Base-by-base conservation (phyloP, 2,888 invertebrate species). In the Melangyna quadrimaculata region DNA sequence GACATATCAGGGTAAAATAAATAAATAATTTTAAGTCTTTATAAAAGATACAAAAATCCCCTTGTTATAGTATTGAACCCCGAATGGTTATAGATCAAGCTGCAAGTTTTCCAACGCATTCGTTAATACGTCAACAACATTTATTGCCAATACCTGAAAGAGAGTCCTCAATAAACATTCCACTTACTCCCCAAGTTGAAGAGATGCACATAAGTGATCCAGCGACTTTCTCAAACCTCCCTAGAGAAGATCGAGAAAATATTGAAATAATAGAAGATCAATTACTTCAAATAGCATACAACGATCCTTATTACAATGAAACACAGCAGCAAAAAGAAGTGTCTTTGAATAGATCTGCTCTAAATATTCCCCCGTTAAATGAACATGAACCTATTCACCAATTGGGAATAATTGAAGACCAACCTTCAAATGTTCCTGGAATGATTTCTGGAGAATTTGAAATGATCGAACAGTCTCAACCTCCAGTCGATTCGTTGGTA, bases 71-170 rank as follows among this genome's bases (percentile, higher is more conserved):
- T 45, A 59, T 17, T 10, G 43, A 35, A 35, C 19, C 29, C 1
- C 40, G 57, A 19, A 37, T 55, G 3, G 72, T 69, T 37, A 14
- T 37, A 10, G 61, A 72, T 22, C 48, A 69, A 10, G 51, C 35
- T 59, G 14, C 43, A 43, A 72, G 43, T 32, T n/a, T 53, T 10
- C 67, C 65, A 5, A 51, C 29, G 10, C 69, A 48, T 19, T 65
- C 73, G 7, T 4, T 78, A 24, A 19, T 65, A 27, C 69, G 70
- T 19, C 40, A 40, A 40, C 78, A 78, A 63, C 40, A 69, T 22
- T 48, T 83, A 3, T 24, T 78, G 5, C 24, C 83, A 35, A 83
- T 83, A 65, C 83, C 78, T 5, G 83, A 83, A 40, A 61, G 73
- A 57, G 83, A 70, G 8, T 48, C 78, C 0, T 27, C 55, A 10